Percentiles rank a stretch among this genome's conserved stretches.
These are phyloP conservation scores for Stegostoma tigrinum DNA, from an alignment of 2,113 vertebrate species.

Conservation along the genomic window DNA sequence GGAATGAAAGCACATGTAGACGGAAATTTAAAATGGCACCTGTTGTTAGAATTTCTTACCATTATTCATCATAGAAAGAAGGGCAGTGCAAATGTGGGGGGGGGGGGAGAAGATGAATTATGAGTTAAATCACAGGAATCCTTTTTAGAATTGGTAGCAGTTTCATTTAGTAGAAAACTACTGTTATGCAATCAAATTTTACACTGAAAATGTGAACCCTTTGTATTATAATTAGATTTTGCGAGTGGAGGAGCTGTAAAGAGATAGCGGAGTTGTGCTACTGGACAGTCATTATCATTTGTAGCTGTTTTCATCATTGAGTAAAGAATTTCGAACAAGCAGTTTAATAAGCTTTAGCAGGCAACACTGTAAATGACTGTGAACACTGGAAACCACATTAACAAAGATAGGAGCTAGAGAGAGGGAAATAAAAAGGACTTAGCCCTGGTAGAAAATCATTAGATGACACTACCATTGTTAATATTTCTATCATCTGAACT, in stretches of 20 bases:
- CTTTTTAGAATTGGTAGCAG: background rate
- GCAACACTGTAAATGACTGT: background rate
- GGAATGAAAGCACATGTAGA: background rate
- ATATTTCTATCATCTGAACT: background rate
- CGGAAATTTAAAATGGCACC: background rate
- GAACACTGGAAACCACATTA: background rate
- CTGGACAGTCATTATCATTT: background rate
- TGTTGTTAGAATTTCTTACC: conserved; percentile 24
- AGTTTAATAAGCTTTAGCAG: background rate
- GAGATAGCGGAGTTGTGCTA: background rate
- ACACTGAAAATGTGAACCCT: background rate
- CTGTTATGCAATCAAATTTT: background rate
- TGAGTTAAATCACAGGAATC: background rate
- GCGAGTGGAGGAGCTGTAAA: background rate
- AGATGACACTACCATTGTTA: background rate
- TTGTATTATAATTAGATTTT: background rate
- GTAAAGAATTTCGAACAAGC: background rate
- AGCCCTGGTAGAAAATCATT: background rate
- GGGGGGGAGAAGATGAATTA: background rate
- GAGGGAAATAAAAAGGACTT: background rate
- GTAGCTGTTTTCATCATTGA: background rate
- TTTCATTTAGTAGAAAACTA: background rate
- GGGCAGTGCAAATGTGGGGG: background rate
- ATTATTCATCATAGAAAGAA: background rate
- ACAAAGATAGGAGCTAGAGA: background rate